Evolutionary conservation across 2,113 vertebrate species (phyloP), one percentile per base, ranked within the genome.

Genomic region (Mormyrus iriodes): DNA sequence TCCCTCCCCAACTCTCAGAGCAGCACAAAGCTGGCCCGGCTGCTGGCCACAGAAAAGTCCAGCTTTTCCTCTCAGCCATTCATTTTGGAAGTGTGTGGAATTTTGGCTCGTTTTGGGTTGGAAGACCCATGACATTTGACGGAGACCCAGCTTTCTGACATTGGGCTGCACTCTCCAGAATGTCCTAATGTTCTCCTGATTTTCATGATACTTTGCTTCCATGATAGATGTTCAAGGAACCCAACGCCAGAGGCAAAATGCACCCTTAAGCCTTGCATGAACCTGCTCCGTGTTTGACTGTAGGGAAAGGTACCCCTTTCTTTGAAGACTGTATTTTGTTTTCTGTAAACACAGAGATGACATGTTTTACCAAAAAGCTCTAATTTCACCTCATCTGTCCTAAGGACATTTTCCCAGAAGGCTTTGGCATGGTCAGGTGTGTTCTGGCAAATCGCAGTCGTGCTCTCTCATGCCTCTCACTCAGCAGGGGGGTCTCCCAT

Each of bases 261-360:
- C 19, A 24, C 0, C 15, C 5, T 15, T 31, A 69, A 69, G 27
- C 10, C 61, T n/a, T 69, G 24, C n/a, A 2, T 1, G 61, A 69
- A 27, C 61, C n/a, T 69, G 24, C 61, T 31, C n/a, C n/a, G 3
- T 31, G 2, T 31, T 35, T 69, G 65, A 27, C 65, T 31, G 7
- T 24, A 27, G 65, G 24, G 10, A 69, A n/a, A 69, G 8, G 65
- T 69, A n/a, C 27, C 27, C 2, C 27, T 69, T 73, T 73, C 65
- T 73, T 73, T 73, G 65, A 86, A 86, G 85, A 49, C 85, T 31
- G 39, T 51, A 31, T 86, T 86, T 86, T 35, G 49, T 86, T 55
- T 85, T 86, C 49, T 17, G 27, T 86, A 86, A 86, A 86, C 10
- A 55, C 15, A 42, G 15, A 83, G 79, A 83, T 49, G 51, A 86